Evolutionary conservation across 2,113 vertebrate species (phyloP).

Genomic region (Bufo bufo): DNA sequence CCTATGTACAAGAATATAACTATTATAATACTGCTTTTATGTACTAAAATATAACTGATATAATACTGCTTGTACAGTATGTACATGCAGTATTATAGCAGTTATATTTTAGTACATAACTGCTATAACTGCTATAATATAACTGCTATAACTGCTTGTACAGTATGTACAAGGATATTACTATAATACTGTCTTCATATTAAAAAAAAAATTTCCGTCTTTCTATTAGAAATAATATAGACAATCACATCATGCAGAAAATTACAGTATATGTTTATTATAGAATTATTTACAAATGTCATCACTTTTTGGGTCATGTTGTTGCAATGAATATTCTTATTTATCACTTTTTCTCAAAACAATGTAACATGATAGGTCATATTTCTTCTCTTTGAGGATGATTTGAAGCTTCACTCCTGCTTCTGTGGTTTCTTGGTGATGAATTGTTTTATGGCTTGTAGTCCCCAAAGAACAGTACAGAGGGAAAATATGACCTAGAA

Average conservation of each 20-base stretch:
- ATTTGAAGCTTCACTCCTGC: conserved; percentile 63
- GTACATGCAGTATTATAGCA: too few relatives aligned
- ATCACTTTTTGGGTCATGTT: too few relatives aligned
- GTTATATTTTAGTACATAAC: background rate
- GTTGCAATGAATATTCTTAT: background rate
- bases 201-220: too few relatives aligned
- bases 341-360: background rate
- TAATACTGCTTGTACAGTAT: too few relatives aligned
- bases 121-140: background rate
- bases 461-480: conserved; percentile 82
- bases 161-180: background rate
- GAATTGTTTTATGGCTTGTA: conserved; percentile 72
- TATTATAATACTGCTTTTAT: too few relatives aligned
- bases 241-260: background rate
- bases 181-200: too few relatives aligned
- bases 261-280: background rate
- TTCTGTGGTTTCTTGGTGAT: conserved; percentile 66
- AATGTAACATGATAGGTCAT: background rate
- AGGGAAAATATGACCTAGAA: conserved; percentile 82
- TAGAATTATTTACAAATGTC: background rate
- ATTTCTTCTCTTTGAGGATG: background rate
- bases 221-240: background rate
- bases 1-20: too few relatives aligned
- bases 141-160: too few relatives aligned
- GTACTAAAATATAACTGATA: too few relatives aligned